Evolutionary conservation across 1,140 invertebrate genomes (phyloP), one percentile per base, ranked within the genome.

Genomic region (Eueides isabella): DNA sequence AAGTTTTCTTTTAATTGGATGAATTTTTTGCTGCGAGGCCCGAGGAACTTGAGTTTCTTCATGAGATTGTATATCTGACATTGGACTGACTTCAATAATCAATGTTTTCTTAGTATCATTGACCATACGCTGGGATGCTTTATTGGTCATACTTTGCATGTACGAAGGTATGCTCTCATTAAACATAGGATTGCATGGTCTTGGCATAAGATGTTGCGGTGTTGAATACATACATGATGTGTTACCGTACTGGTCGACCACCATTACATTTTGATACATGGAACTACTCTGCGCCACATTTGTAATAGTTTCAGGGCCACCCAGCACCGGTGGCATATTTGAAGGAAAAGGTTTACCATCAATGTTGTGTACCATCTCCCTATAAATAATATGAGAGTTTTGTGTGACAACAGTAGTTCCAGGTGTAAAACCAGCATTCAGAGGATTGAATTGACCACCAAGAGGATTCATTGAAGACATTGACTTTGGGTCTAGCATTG

Each of bases 211-310:
- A 72, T 82, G 84, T 63, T 85, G 88, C 44, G 88, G 91, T 29
- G 84, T 79, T 61, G 84, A 83, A 63, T 92, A 91, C 85, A 92
- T 89, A 74, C 91, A 92, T 11, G 90, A 89, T 19, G 85, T 83
- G 71, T 91, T 90, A 9, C 88, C 88, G 82, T 88, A 92, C 41
- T 89, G 91, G 72, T 94, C 91, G 19, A 93, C 85, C 19, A 93
- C 89, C 92, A 94, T 93, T 11, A 93, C 80, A 86, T 93, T 94
- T 72, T 92, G 92, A 76, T 92, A 93, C 81, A 92, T 79, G 14
- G 91, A 85, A 74, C 81, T 87, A 69, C 80, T 82, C 70, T 90
- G 87, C 16, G 90, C 79, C 38, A 90, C 81, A 83, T 89, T 91
- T 67, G 84, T 81, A 23, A 89, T 79, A 80, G 87, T 88, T 14